Evolutionary conservation across 2,113 vertebrate species (phyloP).

Genomic region (Raja brachyura): DNA sequence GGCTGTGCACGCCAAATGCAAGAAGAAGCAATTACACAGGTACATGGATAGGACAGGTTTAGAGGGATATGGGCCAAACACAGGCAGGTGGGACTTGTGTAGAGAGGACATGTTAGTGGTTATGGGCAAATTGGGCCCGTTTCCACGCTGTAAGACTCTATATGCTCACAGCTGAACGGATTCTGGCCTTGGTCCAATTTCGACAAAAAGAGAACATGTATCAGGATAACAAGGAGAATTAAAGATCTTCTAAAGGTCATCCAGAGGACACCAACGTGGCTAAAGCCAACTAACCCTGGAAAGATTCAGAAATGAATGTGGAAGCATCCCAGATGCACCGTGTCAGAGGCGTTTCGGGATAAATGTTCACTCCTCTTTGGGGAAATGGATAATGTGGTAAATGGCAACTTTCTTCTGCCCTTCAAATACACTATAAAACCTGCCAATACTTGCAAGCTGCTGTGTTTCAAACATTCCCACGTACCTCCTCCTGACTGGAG

Average conservation of each 20-base stretch:
- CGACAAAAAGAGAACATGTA: neutral
- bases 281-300: neutral
- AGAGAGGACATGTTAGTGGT: too few species aligned
- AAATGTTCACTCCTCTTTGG: neutral
- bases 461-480: neutral
- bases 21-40: too few species aligned
- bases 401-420: too few species aligned
- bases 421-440: neutral
- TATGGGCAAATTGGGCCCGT: too few species aligned
- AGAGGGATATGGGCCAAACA: too few species aligned
- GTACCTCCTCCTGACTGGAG: slow-evolving; percentile 25
- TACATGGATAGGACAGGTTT: too few species aligned
- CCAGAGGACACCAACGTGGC: neutral
- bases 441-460: neutral
- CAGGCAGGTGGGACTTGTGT: too few species aligned
- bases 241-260: neutral
- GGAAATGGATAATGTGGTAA: neutral
- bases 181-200: neutral
- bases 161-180: neutral
- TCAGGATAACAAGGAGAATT: neutral
- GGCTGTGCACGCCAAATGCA: too few species aligned
- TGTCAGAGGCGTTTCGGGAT: neutral
- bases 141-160: too few species aligned
- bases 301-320: neutral
- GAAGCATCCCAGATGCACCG: neutral